These are phyloP conservation scores for Phymastichus coffea DNA, from an alignment of 1,140 invertebrate species.

Conservation along the genomic window DNA sequence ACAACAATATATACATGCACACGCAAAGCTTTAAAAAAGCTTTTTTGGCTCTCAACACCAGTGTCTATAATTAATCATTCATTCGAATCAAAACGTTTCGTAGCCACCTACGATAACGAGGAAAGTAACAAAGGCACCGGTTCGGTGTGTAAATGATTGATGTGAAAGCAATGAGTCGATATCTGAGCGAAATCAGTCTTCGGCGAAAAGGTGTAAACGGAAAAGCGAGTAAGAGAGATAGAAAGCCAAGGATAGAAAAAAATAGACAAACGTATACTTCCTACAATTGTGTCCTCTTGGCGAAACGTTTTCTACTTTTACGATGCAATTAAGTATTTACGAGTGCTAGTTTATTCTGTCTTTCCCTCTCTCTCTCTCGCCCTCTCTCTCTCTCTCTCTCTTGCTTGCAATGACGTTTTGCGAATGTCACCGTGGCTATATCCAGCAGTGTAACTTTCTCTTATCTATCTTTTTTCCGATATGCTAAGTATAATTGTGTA, in stretches of 20 bases:
- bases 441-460: neutral
- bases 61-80: neutral
- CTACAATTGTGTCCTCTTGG: too few species aligned
- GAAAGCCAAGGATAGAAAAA: neutral
- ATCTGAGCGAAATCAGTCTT: neutral
- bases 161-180: too few species aligned
- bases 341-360: too few species aligned
- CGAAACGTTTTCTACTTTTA: constrained; percentile 17
- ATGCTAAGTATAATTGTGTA: constrained; percentile 13
- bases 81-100: constrained; percentile 4
- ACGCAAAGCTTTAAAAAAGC: too few species aligned
- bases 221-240: constrained; percentile 1
- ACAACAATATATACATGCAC: too few species aligned
- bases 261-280: too few species aligned
- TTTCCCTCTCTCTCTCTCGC: constrained; percentile 14
- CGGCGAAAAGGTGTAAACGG: too few species aligned
- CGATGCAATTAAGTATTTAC: constrained; percentile 22
- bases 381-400: neutral
- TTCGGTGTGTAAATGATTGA: too few species aligned
- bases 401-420: neutral
- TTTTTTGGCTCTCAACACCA: too few species aligned
- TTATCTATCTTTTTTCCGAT: constrained; percentile 1
- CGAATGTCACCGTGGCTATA: constrained; percentile 3
- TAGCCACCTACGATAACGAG: neutral
- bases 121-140: too few species aligned